Base-by-base conservation (phyloP, 2,888 invertebrate genomes). In the Helicoverpa assulta region DNA sequence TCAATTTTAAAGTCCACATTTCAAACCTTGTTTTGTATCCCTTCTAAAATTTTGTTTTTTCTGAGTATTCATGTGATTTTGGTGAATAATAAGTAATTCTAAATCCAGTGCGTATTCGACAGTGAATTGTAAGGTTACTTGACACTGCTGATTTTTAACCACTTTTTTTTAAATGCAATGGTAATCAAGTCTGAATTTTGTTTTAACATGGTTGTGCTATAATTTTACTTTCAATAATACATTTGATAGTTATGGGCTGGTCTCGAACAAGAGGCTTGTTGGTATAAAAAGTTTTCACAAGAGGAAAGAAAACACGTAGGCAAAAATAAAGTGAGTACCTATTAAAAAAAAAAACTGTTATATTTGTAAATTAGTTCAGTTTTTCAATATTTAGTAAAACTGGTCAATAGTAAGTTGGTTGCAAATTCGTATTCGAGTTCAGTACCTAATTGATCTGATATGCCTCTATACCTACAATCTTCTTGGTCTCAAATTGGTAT, bases 131-230 rank as follows among this genome's bases (percentile, higher is more conserved):
- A 60, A 76, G 69, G 76, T 79, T 72, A 66, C 29, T 54, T 70
- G 61, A 55, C 29, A 50, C 50, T 37, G 33, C 50, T 72, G 64
- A 57, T 56, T 19, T 65, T 51, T 21, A 63, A 70, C 60, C n/a
- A 50, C 10, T 47, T 50, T 8, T 73, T 10, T 67, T 52, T 52
- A 59, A 51, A 53, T 50, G 62, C 73, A 73, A 56, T 78, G 26
- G 63, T 73, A 55, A 58, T 60, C 43, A 70, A 62, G 59, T 56
- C 50, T 63, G 63, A 55, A 52, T 60, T 57, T 63, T 54, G 7
- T 52, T 78, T 65, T 72, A 29, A 47, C 26, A 57, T 66, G 67
- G 75, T 76, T 76, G 75, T 76, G 75, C 47, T 73, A 61, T 76
- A 59, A 53, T 69, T 53, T 76, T 37, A 61, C 40, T 69, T 61